Base-by-base conservation (phyloP, 2,797 vertebrate genomes). In the Siniperca scherzeri region DNA sequence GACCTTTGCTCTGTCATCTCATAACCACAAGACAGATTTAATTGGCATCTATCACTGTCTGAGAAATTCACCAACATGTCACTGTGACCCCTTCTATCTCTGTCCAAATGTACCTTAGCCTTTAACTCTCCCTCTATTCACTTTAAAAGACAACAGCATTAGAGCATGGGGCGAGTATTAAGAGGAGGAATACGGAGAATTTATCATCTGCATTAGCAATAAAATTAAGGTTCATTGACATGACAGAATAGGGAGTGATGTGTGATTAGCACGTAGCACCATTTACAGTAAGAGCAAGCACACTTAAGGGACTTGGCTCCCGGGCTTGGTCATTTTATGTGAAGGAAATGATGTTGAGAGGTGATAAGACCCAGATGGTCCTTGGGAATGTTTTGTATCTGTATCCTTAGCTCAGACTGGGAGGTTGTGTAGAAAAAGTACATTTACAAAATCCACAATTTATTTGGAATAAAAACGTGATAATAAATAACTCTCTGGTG, bases 281-380 rank as follows among this genome's bases (percentile, higher is more conserved):
- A 36, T 85, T 92, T 87, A 89, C 80, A 57, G 76, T 44, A 27
- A 77, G 55, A 33, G 68, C 62, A 65, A 71, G 44, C 74, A 70
- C 78, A 83, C 83, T 85, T 75, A 9, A 57, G 77, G 78, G 87
- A 91, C 53, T 90, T 84, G 88, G 85, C 89, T 89, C 46, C 70
- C 61, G 67, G 66, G 80, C 59, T 68, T 22, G 83, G 74, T 77
- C 70, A 75, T 89, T 90, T 88, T 48, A 78, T 77, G 75, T 38
- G 60, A 84, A 91, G 93, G 91, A 93, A 91, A 85, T 42, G 60
- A 94, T 93, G 87, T 77, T 70, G 72, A 89, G 85, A 81, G 40
- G 79, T 62, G 92, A 95, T 94, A 94, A 94, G 87, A 74, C 12
- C 73, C 92, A 94, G 84, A 93, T 91, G 91, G 81, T 80, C 10